These are phyloP conservation scores for Acipenser oxyrinchus DNA, from an alignment of 2,797 vertebrate genomes.

Conservation along the genomic window DNA sequence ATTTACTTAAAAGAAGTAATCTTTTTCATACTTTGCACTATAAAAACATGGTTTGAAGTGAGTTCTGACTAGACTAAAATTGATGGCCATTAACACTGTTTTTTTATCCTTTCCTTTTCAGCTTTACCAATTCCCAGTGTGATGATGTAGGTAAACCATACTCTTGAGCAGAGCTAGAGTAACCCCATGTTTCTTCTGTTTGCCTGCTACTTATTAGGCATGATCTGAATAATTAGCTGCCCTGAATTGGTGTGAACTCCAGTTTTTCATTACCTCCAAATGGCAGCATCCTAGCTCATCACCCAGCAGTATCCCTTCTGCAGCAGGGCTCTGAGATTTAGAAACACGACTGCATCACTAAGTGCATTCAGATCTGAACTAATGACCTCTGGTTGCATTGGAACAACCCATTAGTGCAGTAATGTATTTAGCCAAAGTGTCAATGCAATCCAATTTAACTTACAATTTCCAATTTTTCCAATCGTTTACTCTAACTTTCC, in stretches of 20 bases:
- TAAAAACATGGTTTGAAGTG: conserved; percentile 12
- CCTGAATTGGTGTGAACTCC: conserved; percentile 11
- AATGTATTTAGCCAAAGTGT: conserved; percentile 39
- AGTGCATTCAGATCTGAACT: conserved; percentile 51
- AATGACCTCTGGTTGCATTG: conserved; percentile 43
- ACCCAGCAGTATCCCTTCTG: conserved; percentile 9
- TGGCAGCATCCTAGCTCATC: conserved; percentile 21
- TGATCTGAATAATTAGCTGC: conserved; percentile 22
- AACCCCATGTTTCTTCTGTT: not conserved
- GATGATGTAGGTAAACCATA: conserved; percentile 8
- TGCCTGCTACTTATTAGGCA: conserved; percentile 10
- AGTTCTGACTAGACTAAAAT: too few relatives aligned
- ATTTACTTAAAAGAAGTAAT: conserved; percentile 46
- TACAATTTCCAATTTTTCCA: conserved; percentile 61
- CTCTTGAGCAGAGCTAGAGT: not conserved
- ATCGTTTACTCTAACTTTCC: conserved; percentile 48
- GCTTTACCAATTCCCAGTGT: not conserved
- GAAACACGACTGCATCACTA: conserved; percentile 29
- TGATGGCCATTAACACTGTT: conserved; percentile 12
- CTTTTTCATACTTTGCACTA: conserved; percentile 37
- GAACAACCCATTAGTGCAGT: conserved; percentile 56
- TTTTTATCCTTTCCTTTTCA: conserved; percentile 8
- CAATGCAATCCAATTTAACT: conserved; percentile 54
- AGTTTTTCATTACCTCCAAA: conserved; percentile 9
- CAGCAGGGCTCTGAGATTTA: conserved; percentile 25